A percentile compares a stretch with the other conserved stretches of the same genome.
phyloP scores from a whole-genome alignment of 2,113 vertebrate species.

The Oenanthe melanoleuca region DNA sequence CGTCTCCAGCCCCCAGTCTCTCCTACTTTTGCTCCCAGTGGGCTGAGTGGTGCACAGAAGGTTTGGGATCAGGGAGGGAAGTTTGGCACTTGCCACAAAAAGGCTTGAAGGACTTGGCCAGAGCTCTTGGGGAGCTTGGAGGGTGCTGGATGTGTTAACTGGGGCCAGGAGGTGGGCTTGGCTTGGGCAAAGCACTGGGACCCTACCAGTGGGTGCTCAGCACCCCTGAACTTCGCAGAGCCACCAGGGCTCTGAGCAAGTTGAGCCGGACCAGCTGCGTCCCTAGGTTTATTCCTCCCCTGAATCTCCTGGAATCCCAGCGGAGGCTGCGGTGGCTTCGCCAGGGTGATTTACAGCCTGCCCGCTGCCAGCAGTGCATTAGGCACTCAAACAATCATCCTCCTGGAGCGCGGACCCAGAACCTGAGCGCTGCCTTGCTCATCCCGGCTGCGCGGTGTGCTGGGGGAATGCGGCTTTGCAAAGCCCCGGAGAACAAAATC shows the following conservation, averaged over 20 bases:
- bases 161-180: background rate
- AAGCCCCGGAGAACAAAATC: background rate
- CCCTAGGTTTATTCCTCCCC: background rate
- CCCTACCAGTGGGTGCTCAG: background rate
- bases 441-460: accelerated
- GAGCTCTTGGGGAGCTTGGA: background rate
- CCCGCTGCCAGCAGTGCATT: background rate
- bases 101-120: background rate
- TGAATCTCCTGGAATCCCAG: background rate
- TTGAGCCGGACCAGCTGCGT: background rate
- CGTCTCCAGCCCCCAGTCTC: background rate
- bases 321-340: background rate
- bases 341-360: background rate
- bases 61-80: background rate
- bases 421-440: background rate
- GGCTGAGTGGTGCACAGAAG: background rate
- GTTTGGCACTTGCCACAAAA: background rate
- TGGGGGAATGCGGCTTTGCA: background rate
- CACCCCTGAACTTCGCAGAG: background rate
- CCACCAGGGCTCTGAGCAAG: background rate
- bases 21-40: background rate
- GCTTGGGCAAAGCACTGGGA: background rate
- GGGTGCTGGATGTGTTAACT: background rate
- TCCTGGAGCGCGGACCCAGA: background rate
- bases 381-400: background rate